phyloP scores from a whole-genome alignment of 1,140 invertebrate genomes.

The Brachionus manjavacas region DNA sequence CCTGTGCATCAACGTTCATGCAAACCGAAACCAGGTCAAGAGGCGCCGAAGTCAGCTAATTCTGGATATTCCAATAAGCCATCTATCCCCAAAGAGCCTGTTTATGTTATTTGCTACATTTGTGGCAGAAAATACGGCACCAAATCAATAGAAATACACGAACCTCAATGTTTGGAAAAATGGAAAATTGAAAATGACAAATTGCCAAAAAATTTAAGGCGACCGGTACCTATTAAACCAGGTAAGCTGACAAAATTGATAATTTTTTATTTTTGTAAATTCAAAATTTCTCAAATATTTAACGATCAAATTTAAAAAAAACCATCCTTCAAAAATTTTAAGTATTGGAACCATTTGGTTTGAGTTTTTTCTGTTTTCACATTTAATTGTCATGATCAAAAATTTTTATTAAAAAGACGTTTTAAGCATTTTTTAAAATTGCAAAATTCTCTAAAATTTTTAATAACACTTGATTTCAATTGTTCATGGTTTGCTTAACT shows the following conservation, averaged over 20 bases:
- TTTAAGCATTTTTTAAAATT: too few species aligned
- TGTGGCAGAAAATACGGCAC: conserved; percentile 70
- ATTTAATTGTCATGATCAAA: too few species aligned
- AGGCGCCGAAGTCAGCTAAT: neutral
- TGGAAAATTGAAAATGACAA: conserved; percentile 68
- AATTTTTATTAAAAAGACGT: too few species aligned
- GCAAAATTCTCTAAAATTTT: too few species aligned
- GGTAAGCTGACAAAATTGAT: conserved; percentile 44
- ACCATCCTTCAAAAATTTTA: too few species aligned
- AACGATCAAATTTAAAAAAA: too few species aligned
- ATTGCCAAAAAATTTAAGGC: conserved; percentile 62
- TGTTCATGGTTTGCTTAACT: too few species aligned
- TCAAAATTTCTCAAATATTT: too few species aligned
- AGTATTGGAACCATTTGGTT: too few species aligned
- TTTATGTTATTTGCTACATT: conserved; percentile 64
- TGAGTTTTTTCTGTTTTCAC: too few species aligned
- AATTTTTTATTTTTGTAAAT: too few species aligned
- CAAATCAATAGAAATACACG: conserved; percentile 69
- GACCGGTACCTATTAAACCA: conserved; percentile 64
- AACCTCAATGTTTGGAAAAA: conserved; percentile 72
- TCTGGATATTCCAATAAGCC: neutral
- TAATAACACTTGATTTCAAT: too few species aligned
- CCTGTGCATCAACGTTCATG: conserved; percentile 66
- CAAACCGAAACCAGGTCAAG: conserved; percentile 49
- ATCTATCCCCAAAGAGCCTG: neutral